Evolutionary conservation across 2,113 vertebrate genomes (phyloP), one percentile per base, ranked within the genome.

Genomic region (Clarias macrocephalus): DNA sequence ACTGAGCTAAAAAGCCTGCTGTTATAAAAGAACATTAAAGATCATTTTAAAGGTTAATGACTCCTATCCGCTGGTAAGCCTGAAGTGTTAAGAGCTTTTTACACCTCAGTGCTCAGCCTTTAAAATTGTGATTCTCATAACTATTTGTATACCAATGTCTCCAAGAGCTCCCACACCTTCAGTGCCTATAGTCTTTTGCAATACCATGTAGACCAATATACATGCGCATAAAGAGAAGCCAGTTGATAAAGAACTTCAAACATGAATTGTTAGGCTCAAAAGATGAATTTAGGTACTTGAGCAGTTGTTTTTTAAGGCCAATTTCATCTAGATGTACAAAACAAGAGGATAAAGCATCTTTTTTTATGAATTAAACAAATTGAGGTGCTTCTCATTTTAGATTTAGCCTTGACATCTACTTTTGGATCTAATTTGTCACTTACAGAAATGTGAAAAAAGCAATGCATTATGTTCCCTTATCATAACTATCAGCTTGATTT

Each of bases 61-160:
- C 91, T 92, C 93, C 93, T 93, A 95, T 95, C 95, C 94, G 92
- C 94, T 94, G 93, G 93, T 94, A 92, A 93, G 94, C 92, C 93
- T 73, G 91, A 90, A 92, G 92, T 91, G 91, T 92, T 92, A 93
- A 89, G 92, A 33, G 86, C 86, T 90, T 18, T 90, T 89, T 88
- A 90, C 81, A 90, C 93, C 85, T 90, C 92, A 91, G 84, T 5
- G 87, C 92, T 37, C 84, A 0, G 82, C 52, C 91, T 92, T 94
- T 94, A 92, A 94, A 94, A 92, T 89, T 88, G 83, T 62, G 57
- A 33, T 88, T 85, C 89, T 73, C 90, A 93, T 92, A 92, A 91
- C 92, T 92, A 91, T 92, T 93, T 91, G 93, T 89, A 66, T 60
- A 82, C 70, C 82, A 66, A 82, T 83, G 84, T 82, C 56, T 88